phyloP scores from a whole-genome alignment of 2,797 vertebrate genomes.

The Sebastes vulpes region DNA sequence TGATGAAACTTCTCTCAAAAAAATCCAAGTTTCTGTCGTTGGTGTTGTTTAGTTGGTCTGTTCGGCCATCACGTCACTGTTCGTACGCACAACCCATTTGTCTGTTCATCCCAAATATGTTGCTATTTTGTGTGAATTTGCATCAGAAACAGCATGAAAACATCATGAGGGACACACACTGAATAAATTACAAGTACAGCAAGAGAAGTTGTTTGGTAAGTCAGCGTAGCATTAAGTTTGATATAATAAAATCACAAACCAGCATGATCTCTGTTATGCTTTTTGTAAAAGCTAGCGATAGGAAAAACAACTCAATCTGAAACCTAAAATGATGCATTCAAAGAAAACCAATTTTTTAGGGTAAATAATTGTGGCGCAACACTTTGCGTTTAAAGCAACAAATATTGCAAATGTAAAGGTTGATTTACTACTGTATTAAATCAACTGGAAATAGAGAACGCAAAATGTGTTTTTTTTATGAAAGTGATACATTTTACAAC shows the following conservation, averaged over 20 bases:
- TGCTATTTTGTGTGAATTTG: background rate
- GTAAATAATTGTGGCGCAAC: background rate
- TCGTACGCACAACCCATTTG: background rate
- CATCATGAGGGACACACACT: background rate
- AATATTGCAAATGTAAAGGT: background rate
- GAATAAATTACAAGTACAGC: background rate
- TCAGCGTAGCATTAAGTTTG: background rate
- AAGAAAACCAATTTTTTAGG: background rate
- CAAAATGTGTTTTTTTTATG: background rate
- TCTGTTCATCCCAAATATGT: background rate
- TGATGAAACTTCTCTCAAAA: background rate
- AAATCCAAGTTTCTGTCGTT: background rate
- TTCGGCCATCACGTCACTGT: background rate
- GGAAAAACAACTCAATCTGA: background rate
- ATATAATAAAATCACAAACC: slow-evolving; percentile 3
- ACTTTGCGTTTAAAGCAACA: background rate
- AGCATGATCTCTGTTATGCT: background rate
- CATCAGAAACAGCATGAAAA: background rate
- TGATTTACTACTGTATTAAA: background rate
- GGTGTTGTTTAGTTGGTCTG: background rate
- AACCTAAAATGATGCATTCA: background rate
- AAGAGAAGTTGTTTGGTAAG: background rate
- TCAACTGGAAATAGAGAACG: background rate
- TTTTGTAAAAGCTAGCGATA: background rate
- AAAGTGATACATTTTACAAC: slow-evolving; percentile 9